Base-by-base conservation (phyloP, 2,888 invertebrate genomes). In the Drosophila flavopinicola region DNA sequence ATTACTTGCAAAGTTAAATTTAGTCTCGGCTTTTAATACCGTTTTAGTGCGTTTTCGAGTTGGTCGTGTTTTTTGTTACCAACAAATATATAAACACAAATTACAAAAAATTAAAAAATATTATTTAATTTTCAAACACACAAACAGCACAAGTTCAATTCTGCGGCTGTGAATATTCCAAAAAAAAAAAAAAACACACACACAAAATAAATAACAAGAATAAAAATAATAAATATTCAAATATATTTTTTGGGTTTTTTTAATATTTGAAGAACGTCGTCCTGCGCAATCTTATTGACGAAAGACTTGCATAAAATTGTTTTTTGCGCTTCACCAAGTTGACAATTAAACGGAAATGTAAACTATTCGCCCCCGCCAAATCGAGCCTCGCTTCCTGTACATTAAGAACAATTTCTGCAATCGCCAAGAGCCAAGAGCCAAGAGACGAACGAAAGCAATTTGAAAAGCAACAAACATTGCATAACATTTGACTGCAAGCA, bases 31-130 rank as follows among this genome's bases (percentile, higher is more conserved):
- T 88, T 89, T 89, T 80, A 89, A 89, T 89, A 88, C 84, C 88
- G 88, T 88, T 89, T 89, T 88, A 88, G 88, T 83, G 85, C 88
- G 89, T 89, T 89, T 89, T 89, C 89, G 85, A 89, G 89, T 89
- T 88, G 88, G 89, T 89, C 88, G 89, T 89, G 89, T 78, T 88
- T 85, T 75, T 69, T 63, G 64, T 66, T 71, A 67, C 59, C 68
- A 71, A 75, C 52, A 52, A 65, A 45, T n/a, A n/a, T n/a, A n/a
- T n/a, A 37, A 49, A 48, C 71, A 72, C 41, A 37, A 52, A 65
- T 47, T 44, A 45, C 56, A 17, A 38, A 15, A 57, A 44, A 38
- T 23, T 11, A 39, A 20, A 41, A 48, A 15, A 13, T 23, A 7
- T 35, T 32, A 47, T 52, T 20, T 1, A 57, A 24, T 39, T 25